Evolutionary conservation across 2,113 vertebrate species (phyloP), one percentile per base, ranked within the genome.

Genomic region (Chaetodon trifascialis): DNA sequence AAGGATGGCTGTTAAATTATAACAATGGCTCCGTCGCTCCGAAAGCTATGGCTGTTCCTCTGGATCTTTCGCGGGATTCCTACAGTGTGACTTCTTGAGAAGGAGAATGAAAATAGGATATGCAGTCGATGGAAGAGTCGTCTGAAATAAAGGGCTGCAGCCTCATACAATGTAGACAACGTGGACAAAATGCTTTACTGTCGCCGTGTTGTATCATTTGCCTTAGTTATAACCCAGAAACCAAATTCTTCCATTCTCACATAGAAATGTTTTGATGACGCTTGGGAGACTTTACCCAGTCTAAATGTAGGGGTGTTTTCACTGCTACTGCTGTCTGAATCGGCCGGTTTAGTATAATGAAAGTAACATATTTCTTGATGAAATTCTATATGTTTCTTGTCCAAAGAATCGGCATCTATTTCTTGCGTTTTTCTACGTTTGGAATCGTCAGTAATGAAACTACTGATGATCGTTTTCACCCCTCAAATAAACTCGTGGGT

Each of bases 211-310:
- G 0, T 21, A 14, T 16, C 4, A 36, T 19, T 54, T 44, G 0
- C 10, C 25, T 4, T 16, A n/a, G 12, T 25, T 25, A 9, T 6
- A 63, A 3, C 36, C 5, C n/a, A 58, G 64, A 65, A 4, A 21
- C 58, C 11, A 1, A 78, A 12, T 51, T 54, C 0, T 36, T 25
- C 14, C 4, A 5, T 6, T 69, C 21, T 21, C 11, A 51, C 49
- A 21, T 63, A 38, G 59, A 79, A 76, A 72, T 80, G 75, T 89
- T 89, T 88, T 86, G 76, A 70, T 89, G 88, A 91, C 75, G 79
- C 15, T 0, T 0, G 52, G 44, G 47, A 15, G 30, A 49, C 12
- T 52, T 71, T 58, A 5, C 30, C 8, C 1, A 40, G 25, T 46
- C 42, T 14, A 11, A 42, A 11, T 4, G 5, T 23, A 65, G 88